Base-by-base conservation (phyloP, 2,113 vertebrate genomes). In the Otocyon megalotis region DNA sequence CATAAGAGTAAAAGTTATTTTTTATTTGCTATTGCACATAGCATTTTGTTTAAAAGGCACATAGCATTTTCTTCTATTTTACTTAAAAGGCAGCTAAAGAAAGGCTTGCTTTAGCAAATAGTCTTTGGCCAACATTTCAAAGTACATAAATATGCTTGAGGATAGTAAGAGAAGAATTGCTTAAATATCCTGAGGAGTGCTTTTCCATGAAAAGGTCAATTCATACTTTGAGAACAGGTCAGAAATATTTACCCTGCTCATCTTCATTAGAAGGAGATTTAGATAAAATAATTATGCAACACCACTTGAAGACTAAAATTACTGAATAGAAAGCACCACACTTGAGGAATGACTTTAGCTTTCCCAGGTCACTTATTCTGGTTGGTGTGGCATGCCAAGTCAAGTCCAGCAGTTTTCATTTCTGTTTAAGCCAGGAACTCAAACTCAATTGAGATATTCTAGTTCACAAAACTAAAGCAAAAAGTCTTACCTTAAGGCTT, bases 401-500 rank as follows among this genome's bases (percentile, higher is more conserved):
- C 65, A 92, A 88, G 17, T 72, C 82, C 32, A 86, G 14, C 30
- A 87, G 62, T 85, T 95, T 90, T 62, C 53, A 92, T 48, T 95
- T 96, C 96, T 79, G 20, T 92, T 95, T 87, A 96, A 79, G 60
- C 43, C 30, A 90, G 16, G 17, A 88, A 81, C 1, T 35, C 89
- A 91, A 35, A 84, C 43, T 69, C 30, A 95, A 48, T 2, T 74
- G 67, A 93, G 20, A 93, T 28, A 28, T 16, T 76, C 14, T 48
- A 67, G 63, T n/a, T 58, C 86, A 77, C 0, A 95, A 22, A 95
- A 86, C 28, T 56, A 62, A 94, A 92, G 19, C 20, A 92, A 54
- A 74, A 84, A 20, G 13, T 94, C 99, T 98, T 97, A 99, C 99
- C 99, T 99, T 97, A 99, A 99, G 71, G 99, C 99, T 98, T 98